phyloP scores from a whole-genome alignment of 2,113 vertebrate species.

The Labeo catla region DNA sequence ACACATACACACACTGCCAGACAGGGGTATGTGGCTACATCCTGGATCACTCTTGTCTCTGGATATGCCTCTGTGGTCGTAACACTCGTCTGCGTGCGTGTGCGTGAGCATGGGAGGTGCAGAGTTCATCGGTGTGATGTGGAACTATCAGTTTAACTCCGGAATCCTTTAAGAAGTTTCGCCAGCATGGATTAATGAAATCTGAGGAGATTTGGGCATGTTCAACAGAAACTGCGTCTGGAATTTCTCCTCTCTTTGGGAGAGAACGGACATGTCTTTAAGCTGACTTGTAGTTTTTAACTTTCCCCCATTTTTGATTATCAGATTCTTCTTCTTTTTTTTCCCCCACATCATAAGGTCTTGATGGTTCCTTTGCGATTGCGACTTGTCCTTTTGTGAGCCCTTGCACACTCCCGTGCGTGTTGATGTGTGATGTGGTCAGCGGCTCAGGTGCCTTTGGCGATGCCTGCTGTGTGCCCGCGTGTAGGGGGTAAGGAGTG shows the following conservation, averaged over 20 bases:
- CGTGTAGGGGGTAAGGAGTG: conserved; percentile 75
- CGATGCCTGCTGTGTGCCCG: conserved; percentile 60
- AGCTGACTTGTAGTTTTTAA: conserved; percentile 14
- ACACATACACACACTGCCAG: conserved; percentile 66
- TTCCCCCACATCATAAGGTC: not conserved
- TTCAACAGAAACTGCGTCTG: conserved; percentile 49
- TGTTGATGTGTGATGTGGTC: conserved; percentile 63
- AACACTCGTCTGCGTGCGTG: conserved; percentile 36
- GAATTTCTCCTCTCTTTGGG: conserved; percentile 56
- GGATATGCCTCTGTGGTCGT: conserved; percentile 26
- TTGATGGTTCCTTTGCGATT: not conserved
- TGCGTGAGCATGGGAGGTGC: conserved; percentile 15
- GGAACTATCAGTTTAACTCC: conserved; percentile 48
- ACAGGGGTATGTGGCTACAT: conserved; percentile 53
- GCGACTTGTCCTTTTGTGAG: not conserved
- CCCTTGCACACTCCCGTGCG: conserved; percentile 28
- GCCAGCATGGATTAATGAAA: conserved; percentile 21
- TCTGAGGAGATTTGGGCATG: conserved; percentile 24
- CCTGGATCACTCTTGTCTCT: conserved; percentile 47
- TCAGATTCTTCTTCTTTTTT: not conserved
- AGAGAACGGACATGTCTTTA: conserved; percentile 1
- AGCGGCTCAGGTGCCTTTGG: conserved; percentile 62
- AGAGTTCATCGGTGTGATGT: not conserved
- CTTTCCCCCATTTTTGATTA: not conserved
- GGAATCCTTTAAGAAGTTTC: conserved; percentile 48